Base-by-base conservation (phyloP, 2,797 vertebrate genomes). In the Lophotriccus pileatus region DNA sequence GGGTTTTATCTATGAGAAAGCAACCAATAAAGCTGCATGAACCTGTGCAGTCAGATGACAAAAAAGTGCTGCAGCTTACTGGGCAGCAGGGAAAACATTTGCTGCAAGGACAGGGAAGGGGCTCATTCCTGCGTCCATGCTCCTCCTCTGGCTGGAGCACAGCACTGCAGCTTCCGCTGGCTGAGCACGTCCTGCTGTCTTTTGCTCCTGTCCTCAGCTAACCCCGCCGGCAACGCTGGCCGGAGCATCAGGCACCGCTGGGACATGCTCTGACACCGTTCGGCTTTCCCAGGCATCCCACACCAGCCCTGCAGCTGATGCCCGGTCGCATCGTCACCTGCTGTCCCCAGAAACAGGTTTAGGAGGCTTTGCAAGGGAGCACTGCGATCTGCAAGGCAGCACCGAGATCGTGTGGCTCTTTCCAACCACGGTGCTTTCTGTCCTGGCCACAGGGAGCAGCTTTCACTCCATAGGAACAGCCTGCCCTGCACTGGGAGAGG, bases 141-240 rank as follows among this genome's bases (percentile, higher is more conserved):
- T 96, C 95, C 95, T 94, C 95, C 94, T 92, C 94, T 91, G 96
- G 95, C 83, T 64, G 93, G 74, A 93, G 73, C 28, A 16, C 92
- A 88, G 94, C 95, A 97, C 7, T 97, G 95, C 96, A 96, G 94
- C 85, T 79, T 80, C 37, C 7, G 20, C 46, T 52, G 32, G 87
- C 79, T 63, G 83, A 73, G 87, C 94, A 94, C 95, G 93, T 96
- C 94, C 80, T 16, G 68, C 91, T 50, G 89, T 30, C 82, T 94
- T 66, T 67, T 66, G 63, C 86, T 78, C 53, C 77, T 82, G 95
- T 96, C 96, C 96, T 94, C 90, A 75, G 82, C 85, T 96, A 12
- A 96, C 96, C 95, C 82, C 2, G 10, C 78, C 24, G 3, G 68
- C 70, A 69, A 2, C 7, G 10, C 75, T 7, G 36, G 41, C 14